Base-by-base conservation (phyloP, 2,113 vertebrate genomes). In the Vicugna pacos region DNA sequence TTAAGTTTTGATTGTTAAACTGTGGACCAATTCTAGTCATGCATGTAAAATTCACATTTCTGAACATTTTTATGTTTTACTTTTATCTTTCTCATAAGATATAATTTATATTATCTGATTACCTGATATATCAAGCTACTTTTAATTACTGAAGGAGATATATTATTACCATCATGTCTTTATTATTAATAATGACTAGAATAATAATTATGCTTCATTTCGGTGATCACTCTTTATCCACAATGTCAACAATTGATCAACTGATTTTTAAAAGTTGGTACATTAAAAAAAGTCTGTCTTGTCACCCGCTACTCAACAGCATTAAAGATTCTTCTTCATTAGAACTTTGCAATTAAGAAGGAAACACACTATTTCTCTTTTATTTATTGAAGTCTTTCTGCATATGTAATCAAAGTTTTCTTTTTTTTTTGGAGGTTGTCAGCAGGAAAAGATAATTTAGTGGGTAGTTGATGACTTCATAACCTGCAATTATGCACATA, bases 401-500 rank as follows among this genome's bases (percentile, higher is more conserved):
- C 46, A 83, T 52, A 83, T 72, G 19, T 93, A 85, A 96, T 72
- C 14, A 91, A 80, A 42, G 32, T 35, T 26, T 2, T 16, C 72
- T 76, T 14, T 50, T 11, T 67, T 46, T 79, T 54, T 22, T 30
- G 26, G 11, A 83, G 5, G 8, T 54, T 97, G 38, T 94, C 85
- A 94, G 38, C 38, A 94, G 65, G 19, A 80, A 86, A 86, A 92
- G 77, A 92, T 84, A 92, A 89, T 96, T 94, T 85, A 93, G 11
- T 80, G 19, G 67, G 7, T 42, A 96, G 32, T 87, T 65, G 64
- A 95, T 94, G 91, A 96, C 46, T 96, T 97, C 64, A 87, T 93
- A 97, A 94, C 9, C 35, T 89, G 38, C 46, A 97, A 91, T 97
- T 94, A 92, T 32, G 20, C 48, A 82, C 73, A 84, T 89, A 94